These are phyloP conservation scores for Megamerina dolium DNA, from an alignment of 2,888 invertebrate species.

Conservation along the genomic window DNA sequence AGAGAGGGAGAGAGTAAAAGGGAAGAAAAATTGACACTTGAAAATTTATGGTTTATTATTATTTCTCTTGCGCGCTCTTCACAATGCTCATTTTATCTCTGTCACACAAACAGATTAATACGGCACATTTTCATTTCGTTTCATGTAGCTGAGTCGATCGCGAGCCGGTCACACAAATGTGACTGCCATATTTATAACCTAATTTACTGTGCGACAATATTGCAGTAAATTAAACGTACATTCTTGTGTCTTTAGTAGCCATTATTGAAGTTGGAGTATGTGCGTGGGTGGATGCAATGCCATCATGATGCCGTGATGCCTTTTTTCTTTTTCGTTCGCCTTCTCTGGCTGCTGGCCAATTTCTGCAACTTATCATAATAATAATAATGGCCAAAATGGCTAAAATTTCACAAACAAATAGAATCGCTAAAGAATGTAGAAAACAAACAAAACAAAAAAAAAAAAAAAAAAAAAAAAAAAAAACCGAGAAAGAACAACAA, in stretches of 20 bases:
- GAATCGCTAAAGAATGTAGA: too few species aligned
- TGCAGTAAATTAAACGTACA: conserved; percentile 24
- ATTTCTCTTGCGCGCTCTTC: conserved; percentile 1
- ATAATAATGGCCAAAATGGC: neutral
- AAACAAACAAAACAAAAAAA: too few species aligned
- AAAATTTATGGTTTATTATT: conserved; percentile 17
- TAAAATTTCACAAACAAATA: neutral
- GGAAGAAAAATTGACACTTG: conserved; percentile 14
- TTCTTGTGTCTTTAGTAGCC: conserved; percentile 20
- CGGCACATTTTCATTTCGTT: neutral
- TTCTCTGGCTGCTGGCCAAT: neutral
- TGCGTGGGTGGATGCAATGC: neutral
- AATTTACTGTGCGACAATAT: conserved; percentile 25
- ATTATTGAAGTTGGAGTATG: conserved; percentile 13
- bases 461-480: too few species aligned
- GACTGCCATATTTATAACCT: conserved; percentile 19
- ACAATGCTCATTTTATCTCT: neutral
- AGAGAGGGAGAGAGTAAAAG: too few species aligned
- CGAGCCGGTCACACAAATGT: neutral
- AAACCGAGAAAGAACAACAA: too few species aligned
- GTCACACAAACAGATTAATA: too few species aligned
- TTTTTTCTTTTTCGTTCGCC: neutral
- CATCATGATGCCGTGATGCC: too few species aligned
- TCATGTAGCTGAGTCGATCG: too few species aligned
- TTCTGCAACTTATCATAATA: neutral